These are phyloP conservation scores for Frankliniella intonsa DNA, from an alignment of 2,888 invertebrate genomes.

Conservation along the genomic window DNA sequence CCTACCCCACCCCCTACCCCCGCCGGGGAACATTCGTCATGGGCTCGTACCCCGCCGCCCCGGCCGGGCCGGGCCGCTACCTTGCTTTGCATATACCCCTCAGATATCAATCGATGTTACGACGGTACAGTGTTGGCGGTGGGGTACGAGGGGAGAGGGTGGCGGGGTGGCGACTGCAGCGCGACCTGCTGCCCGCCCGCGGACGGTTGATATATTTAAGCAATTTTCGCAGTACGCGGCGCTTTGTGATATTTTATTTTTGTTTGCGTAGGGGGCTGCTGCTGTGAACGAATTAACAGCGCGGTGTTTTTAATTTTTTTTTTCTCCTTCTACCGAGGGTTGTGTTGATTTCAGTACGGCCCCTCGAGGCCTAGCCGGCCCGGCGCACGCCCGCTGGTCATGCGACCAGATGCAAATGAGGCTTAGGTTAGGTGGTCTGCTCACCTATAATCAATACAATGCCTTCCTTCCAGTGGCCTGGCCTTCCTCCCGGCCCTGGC, in stretches of 20 bases:
- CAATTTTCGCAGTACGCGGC: not conserved
- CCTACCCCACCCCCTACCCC: not conserved
- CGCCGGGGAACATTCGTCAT: no score
- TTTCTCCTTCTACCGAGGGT: not conserved
- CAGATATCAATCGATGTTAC: not conserved
- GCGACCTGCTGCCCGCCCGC: not conserved
- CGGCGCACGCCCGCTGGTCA: not conserved
- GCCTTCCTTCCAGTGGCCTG: constrained; percentile 14
- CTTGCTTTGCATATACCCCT: not conserved
- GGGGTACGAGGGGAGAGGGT: not conserved
- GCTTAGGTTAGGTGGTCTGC: constrained; percentile 14
- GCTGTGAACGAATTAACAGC: not conserved
- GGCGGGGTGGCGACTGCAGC: not conserved
- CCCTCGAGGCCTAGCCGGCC: not conserved
- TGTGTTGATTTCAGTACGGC: not conserved
- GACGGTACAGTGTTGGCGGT: not conserved
- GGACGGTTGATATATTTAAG: no score
- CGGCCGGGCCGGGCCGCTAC: not conserved
- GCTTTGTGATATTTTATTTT: not conserved
- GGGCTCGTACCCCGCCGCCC: no score
- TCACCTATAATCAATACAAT: constrained; percentile 27
- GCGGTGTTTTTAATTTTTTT: not conserved
- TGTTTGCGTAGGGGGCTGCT: not conserved
- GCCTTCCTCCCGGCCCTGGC: not conserved
- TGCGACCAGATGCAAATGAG: constrained; percentile 24